These are phyloP conservation scores for Drosophila kanekoi DNA, from an alignment of 2,888 invertebrate genomes.

Conservation along the genomic window DNA sequence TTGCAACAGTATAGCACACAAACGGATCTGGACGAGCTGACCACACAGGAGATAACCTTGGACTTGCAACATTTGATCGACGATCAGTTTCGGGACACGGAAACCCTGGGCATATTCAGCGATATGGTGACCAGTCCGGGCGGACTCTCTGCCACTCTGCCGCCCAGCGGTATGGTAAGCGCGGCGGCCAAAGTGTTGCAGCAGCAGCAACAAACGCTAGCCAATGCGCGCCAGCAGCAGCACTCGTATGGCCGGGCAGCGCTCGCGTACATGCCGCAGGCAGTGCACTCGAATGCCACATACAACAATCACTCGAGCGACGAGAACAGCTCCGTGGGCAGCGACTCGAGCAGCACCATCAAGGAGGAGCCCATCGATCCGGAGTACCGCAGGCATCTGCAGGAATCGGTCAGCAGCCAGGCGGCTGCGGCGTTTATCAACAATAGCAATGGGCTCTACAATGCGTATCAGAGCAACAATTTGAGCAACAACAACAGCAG, in stretches of 20 bases:
- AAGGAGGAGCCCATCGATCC: constrained; percentile 95
- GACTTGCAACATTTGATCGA: constrained; percentile 97
- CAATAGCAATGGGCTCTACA: constrained; percentile 83
- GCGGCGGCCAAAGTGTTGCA: constrained; percentile 85
- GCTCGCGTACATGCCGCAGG: constrained; percentile 96
- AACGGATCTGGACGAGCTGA: constrained; percentile 94
- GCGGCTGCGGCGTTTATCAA: constrained; percentile 81
- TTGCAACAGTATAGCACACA: constrained; percentile 91
- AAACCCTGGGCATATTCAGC: constrained; percentile 91
- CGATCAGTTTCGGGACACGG: constrained; percentile 94
- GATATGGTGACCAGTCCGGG: constrained; percentile 90
- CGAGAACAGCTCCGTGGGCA: constrained; percentile 87
- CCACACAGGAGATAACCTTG: constrained; percentile 96
- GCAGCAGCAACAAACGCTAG: constrained; percentile 82
- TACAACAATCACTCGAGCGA: constrained; percentile 86
- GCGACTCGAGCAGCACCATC: constrained; percentile 91
- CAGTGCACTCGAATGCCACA: constrained; percentile 89
- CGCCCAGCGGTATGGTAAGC: constrained; percentile 84
- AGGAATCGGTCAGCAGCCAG: constrained; percentile 78
- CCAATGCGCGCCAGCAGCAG: constrained; percentile 81
- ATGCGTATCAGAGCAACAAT: constrained; percentile 74
- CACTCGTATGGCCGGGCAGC: constrained; percentile 88
- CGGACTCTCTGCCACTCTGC: constrained; percentile 83
- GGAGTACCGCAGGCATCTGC: constrained; percentile 89
- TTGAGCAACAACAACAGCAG: constrained; percentile 80